phyloP scores from a whole-genome alignment of 1,140 invertebrate species.

The Camponotus pennsylvanicus region DNA sequence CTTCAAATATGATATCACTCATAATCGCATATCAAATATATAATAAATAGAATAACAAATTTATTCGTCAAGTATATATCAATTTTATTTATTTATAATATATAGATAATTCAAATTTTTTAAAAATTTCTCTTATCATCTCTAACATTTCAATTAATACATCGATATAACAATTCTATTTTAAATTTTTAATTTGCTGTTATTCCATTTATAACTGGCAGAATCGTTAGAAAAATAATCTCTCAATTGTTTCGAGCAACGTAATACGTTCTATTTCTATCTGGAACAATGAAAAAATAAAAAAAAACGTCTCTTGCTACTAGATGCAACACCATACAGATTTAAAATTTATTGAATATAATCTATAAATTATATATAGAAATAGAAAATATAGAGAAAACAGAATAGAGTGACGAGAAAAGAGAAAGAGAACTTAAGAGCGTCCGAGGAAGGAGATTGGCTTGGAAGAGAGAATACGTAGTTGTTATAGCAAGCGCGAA shows the following conservation, averaged over 20 bases:
- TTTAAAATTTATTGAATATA: neutral
- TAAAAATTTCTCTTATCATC: neutral
- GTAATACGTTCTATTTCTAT: neutral
- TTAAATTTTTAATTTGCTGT: neutral
- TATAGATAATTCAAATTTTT: neutral
- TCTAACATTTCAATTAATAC: neutral
- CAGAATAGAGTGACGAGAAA: neutral
- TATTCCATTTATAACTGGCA: neutral
- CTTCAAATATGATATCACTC: neutral
- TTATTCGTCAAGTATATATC: constrained; percentile 5
- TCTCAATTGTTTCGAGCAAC: neutral
- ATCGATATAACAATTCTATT: neutral
- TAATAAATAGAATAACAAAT: neutral
- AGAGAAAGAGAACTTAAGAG: constrained; percentile 57
- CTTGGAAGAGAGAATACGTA: constrained; percentile 76
- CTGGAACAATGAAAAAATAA: neutral
- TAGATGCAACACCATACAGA: neutral
- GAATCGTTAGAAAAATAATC: neutral
- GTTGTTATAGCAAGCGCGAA: constrained; percentile 77
- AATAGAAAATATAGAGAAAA: constrained; percentile 45
- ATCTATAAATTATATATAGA: neutral
- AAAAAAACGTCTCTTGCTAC: neutral
- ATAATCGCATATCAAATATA: neutral
- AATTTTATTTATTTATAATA: neutral
- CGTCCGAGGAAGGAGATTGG: constrained; percentile 75